Base-by-base conservation (phyloP, 2,888 invertebrate genomes). In the Tachina lurida region DNA sequence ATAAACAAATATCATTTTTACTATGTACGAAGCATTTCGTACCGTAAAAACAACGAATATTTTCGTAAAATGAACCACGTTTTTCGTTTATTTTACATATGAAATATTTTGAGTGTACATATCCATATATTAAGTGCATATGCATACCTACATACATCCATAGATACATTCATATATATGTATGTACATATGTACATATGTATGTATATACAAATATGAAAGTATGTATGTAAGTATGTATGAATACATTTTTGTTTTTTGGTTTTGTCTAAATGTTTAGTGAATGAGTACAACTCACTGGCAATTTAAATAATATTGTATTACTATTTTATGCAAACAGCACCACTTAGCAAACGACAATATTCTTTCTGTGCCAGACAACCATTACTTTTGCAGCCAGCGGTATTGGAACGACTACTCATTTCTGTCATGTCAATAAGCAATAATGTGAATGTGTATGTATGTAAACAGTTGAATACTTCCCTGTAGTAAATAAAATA, bases 281-380 rank as follows among this genome's bases (percentile, higher is more conserved):
- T 80, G 80, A 56, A 80, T 84, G 70, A 67, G 82, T 82, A 85
- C 74, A 85, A 85, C 78, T 85, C 82, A 47, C 58, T 87, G 88
- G 84, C 88, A 89, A 88, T 89, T 88, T 87, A 87, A 88, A 88
- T 88, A 88, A 88, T 89, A 88, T 85, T 85, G 85, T 82, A 85
- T 88, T 88, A 87, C 87, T 84, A 84, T 88, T 87, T 88, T 88
- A 88, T 88, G 88, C 88, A 89, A 89, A 89, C 87, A 88, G 87
- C 84, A 84, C 83, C 84, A 88, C 82, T 87, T 87, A 88, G 73
- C 60, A 81, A 84, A 86, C 80, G 81, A 85, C 85, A 85, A 82
- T 75, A 70, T 78, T 85, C 78, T 78, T 68, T 82, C 82, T 74
- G 45, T 74, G 62, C 52, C 74, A 74, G 73, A 77, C 77, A 56